These are phyloP conservation scores for Pardalotus punctatus DNA, from an alignment of 2,113 vertebrate species.

Conservation along the genomic window DNA sequence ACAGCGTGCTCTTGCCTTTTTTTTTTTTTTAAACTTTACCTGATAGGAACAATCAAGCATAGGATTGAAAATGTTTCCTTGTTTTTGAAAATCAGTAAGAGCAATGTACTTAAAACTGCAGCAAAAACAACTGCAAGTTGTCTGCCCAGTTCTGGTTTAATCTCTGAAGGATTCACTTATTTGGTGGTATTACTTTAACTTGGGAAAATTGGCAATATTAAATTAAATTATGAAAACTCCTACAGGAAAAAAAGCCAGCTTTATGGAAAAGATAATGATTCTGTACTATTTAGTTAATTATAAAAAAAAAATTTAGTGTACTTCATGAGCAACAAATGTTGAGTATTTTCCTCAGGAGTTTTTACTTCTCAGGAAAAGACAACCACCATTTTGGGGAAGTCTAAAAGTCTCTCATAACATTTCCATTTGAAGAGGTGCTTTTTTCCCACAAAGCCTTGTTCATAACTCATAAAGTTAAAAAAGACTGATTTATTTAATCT, in stretches of 20 bases:
- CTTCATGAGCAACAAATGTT: background rate
- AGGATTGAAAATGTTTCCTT: background rate
- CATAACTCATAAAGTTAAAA: background rate
- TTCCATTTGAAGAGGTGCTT: background rate
- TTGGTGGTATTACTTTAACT: constrained; percentile 50
- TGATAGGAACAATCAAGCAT: background rate
- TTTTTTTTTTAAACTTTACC: background rate
- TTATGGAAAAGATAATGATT: constrained; percentile 27
- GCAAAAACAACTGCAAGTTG: background rate
- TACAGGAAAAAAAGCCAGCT: background rate
- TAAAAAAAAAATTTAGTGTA: background rate
- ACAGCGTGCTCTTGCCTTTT: background rate
- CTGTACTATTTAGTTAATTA: background rate
- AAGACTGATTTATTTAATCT: background rate
- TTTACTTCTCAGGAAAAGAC: background rate
- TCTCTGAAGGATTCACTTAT: constrained; percentile 55
- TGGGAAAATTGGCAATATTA: background rate
- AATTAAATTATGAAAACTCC: constrained; percentile 57
- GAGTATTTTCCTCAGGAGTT: background rate
- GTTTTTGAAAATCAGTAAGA: constrained; percentile 39
- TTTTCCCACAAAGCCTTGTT: background rate
- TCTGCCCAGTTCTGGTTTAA: constrained; percentile 25
- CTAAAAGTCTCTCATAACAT: background rate
- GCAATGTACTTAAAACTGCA: background rate
- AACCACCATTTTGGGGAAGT: background rate